phyloP scores from a whole-genome alignment of 1,140 invertebrate species.

The Mizuhopecten yessoensis region DNA sequence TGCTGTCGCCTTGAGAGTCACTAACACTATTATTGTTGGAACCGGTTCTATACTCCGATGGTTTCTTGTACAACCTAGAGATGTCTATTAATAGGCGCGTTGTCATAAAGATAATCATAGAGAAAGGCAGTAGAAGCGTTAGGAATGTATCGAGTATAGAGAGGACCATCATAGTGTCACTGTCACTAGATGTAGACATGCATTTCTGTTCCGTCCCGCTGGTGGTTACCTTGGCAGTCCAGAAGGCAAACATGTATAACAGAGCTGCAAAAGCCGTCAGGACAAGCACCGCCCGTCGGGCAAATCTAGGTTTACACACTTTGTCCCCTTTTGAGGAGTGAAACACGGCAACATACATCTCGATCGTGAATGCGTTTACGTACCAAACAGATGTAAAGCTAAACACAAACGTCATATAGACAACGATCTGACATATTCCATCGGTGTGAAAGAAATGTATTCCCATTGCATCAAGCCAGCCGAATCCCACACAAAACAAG shows the following conservation, averaged over 20 bases:
- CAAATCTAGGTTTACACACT: conserved; percentile 72
- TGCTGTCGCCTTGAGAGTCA: not conserved
- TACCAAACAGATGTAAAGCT: conserved; percentile 82
- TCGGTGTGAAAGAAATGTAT: conserved; percentile 79
- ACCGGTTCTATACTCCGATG: not conserved
- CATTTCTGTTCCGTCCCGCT: conserved; percentile 55
- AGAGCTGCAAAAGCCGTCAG: conserved; percentile 67
- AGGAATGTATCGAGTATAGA: conserved; percentile 86
- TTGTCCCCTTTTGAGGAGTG: conserved; percentile 77
- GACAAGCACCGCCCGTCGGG: conserved; percentile 62
- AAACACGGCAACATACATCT: conserved; percentile 81
- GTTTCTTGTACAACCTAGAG: conserved; percentile 62
- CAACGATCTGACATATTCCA: conserved; percentile 78
- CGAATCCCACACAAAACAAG: conserved; percentile 84
- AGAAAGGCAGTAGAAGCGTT: conserved; percentile 85
- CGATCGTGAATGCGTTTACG: conserved; percentile 81
- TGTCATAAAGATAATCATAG: conserved; percentile 86
- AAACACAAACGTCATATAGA: conserved; percentile 80
- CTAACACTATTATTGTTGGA: conserved; percentile 41
- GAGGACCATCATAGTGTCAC: conserved; percentile 84
- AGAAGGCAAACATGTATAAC: conserved; percentile 74
- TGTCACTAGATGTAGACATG: conserved; percentile 61
- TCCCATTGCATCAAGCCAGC: conserved; percentile 85
- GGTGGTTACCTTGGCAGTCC: conserved; percentile 63
- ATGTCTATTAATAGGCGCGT: conserved; percentile 84